A percentile compares a stretch with the other conserved stretches of the same genome.
Conservation (phyloP, 2,888 invertebrate species). For the Nymphalis urticae region DNA sequence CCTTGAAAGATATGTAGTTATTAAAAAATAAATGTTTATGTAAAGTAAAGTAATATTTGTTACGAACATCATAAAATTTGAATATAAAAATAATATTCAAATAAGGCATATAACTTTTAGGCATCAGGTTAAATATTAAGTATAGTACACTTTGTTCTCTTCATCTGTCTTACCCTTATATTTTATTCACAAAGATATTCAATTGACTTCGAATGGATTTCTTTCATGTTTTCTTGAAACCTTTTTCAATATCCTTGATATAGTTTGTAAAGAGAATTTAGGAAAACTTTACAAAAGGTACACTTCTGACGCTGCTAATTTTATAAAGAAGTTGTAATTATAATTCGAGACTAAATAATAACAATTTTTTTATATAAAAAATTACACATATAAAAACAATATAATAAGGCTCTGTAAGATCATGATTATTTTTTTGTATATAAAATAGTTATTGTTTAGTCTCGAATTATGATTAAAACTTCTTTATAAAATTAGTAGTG, state of each 20-base stretch:
- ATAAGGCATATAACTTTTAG: constrained; percentile 14
- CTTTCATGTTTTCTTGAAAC: constrained; percentile 17
- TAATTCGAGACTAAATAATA: no score
- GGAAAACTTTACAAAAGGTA: neutral
- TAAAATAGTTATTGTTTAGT: no score
- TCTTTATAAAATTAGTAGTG: no score
- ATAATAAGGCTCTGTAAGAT: no score
- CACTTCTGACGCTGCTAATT: neutral
- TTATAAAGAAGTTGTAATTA: neutral
- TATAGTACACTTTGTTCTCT: constrained; percentile 24
- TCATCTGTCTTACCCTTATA: constrained; percentile 27
- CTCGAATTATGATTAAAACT: no score
- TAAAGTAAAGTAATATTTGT: neutral
- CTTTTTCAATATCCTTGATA: constrained; percentile 18
- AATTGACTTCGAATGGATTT: constrained; percentile 24
- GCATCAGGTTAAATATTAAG: constrained; percentile 22
- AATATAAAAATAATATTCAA: constrained; percentile 36
- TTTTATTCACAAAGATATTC: constrained; percentile 29
- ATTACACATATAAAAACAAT: no score
- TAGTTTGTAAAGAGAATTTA: constrained; percentile 7
- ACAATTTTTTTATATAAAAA: no score
- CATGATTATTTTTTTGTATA: no score
- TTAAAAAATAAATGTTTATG: no score
- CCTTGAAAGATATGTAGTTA: no score
- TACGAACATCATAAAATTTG: neutral